Base-by-base conservation (phyloP, 2,888 invertebrate genomes). In the Autographa pulchrina region DNA sequence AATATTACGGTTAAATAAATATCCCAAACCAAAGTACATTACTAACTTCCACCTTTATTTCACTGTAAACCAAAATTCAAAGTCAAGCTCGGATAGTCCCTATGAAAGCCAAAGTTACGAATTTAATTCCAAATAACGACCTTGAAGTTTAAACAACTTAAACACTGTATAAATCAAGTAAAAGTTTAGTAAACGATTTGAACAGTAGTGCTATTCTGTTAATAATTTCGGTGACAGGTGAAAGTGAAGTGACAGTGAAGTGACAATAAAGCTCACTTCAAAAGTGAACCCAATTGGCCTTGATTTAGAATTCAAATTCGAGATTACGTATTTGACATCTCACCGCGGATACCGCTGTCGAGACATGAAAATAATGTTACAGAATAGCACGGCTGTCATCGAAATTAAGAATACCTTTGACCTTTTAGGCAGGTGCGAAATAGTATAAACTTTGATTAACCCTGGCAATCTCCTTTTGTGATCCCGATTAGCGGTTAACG, bases 111-210 rank as follows among this genome's bases (percentile, higher is more conserved):
- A 11, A 78, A 83, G 73, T 76, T 83, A 76, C 72, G 72, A 83
- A 81, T 70, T 83, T 78, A 79, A 83, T 81, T 77, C 56, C 58
- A 76, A 80, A 74, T 81, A 78, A 83, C 65, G 72, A 76, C 74
- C 81, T 78, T 81, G 74, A 83, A 77, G 77, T 83, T 79, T 72
- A 71, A 78, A 75, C 80, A 82, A 80, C 70, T 83, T 81, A 65
- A 72, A 67, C 74, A 67, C 62, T 72, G 64, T 75, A 75, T 76
- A 78, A 79, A 83, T 81, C 75, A 76, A 79, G 60, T 77, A 77
- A 81, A 78, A 81, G 71, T 77, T 74, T 16, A 68, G 63, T 80
- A 73, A 77, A 77, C 70, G 74, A 72, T 81, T 81, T 75, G 61
- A 65, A 62, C n/a, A n/a, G n/a, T n/a, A n/a, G n/a, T n/a, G n/a